phyloP scores from a whole-genome alignment of 1,140 invertebrate species.

The Colletes gigas region DNA sequence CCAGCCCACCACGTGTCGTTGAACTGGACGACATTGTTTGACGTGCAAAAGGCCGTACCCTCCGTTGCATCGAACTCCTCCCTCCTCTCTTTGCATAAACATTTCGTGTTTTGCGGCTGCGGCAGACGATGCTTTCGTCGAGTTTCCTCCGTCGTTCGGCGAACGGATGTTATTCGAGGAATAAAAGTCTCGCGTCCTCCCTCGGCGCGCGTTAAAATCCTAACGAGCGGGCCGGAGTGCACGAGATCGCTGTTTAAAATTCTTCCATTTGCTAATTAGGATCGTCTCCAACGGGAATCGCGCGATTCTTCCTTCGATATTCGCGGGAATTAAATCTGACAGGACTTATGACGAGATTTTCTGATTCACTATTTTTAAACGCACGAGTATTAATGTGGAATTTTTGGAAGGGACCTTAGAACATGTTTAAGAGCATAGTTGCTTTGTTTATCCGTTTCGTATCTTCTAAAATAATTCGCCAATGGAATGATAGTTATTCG shows the following conservation, averaged over 20 bases:
- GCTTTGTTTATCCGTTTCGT: too few relatives aligned
- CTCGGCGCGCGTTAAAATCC: neutral
- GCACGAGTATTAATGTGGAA: too few relatives aligned
- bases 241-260: neutral
- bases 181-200: neutral
- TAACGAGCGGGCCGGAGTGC: neutral
- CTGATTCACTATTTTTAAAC: too few relatives aligned
- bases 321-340: too few relatives aligned
- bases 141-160: neutral
- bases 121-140: constrained; percentile 2
- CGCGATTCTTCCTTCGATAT: too few relatives aligned
- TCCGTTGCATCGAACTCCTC: neutral
- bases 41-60: constrained; percentile 19
- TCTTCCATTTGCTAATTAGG: too few relatives aligned
- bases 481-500: too few relatives aligned
- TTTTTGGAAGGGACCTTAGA: too few relatives aligned
- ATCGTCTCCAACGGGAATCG: too few relatives aligned
- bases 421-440: too few relatives aligned
- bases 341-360: too few relatives aligned
- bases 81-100: constrained; percentile 16
- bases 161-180: constrained; percentile 18
- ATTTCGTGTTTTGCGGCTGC: neutral
- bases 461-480: too few relatives aligned
- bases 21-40: constrained; percentile 49
- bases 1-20: constrained; percentile 36